phyloP scores from a whole-genome alignment of 2,888 invertebrate species.

The Pammene aurita region DNA sequence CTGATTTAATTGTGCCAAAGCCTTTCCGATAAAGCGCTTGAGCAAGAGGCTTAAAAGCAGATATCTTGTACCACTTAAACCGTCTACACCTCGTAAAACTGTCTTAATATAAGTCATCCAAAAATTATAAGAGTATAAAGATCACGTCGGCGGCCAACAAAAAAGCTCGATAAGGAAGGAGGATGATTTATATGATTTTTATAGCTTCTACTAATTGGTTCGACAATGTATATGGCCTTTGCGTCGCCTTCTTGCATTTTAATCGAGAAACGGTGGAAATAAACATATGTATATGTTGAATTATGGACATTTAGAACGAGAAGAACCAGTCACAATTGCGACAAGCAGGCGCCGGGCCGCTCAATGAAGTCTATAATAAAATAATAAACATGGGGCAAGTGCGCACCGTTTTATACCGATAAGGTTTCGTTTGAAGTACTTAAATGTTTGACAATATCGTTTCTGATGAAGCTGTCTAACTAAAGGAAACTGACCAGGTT shows the following conservation, averaged over 20 bases:
- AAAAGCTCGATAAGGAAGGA: constrained; percentile 69
- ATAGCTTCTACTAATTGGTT: constrained; percentile 76
- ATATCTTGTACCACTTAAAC: constrained; percentile 62
- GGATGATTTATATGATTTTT: constrained; percentile 75
- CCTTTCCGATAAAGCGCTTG: constrained; percentile 43
- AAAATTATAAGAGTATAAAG: constrained; percentile 67
- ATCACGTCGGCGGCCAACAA: constrained; percentile 57
- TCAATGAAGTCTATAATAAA: constrained; percentile 77
- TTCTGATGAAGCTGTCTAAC: not conserved
- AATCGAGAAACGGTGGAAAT: constrained; percentile 74
- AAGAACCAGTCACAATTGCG: constrained; percentile 81
- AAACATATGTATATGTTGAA: constrained; percentile 65
- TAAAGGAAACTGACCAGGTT: too few relatives aligned
- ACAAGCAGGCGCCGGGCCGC: constrained; percentile 74
- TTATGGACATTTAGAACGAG: constrained; percentile 76
- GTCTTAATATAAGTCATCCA: constrained; percentile 65
- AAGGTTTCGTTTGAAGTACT: constrained; percentile 10
- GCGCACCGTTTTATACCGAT: constrained; percentile 35
- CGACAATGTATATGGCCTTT: constrained; percentile 75
- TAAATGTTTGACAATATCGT: not conserved
- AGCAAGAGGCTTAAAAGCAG: constrained; percentile 39
- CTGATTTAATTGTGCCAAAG: not conserved
- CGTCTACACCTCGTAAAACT: constrained; percentile 75
- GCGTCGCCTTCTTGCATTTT: constrained; percentile 73
- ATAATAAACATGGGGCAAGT: constrained; percentile 75